These are phyloP conservation scores for Choreutis nemorana DNA, from an alignment of 2,888 invertebrate species.

Conservation along the genomic window DNA sequence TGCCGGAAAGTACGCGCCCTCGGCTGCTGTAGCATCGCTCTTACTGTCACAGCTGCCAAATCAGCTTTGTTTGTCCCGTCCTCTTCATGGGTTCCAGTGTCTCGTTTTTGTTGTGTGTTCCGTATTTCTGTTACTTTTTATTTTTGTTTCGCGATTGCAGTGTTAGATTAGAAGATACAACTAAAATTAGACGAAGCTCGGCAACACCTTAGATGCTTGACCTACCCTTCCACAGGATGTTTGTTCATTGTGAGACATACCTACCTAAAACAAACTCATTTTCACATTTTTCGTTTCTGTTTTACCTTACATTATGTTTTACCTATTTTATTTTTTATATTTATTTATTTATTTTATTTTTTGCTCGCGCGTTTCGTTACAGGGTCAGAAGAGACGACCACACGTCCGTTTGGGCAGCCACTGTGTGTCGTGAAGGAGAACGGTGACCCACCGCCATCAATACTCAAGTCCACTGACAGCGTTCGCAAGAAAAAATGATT, in stretches of 20 bases:
- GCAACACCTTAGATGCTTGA: conserved; percentile 51
- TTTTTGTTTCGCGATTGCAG: conserved; percentile 47
- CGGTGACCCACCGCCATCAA: conserved; percentile 60
- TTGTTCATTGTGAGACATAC: conserved; percentile 24
- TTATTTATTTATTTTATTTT: conserved; percentile 42
- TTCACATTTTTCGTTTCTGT: conserved; percentile 18
- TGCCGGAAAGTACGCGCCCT: conserved; percentile 82
- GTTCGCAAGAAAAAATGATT: conserved; percentile 61
- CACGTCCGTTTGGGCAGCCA: conserved; percentile 82
- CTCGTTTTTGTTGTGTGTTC: conserved; percentile 51
- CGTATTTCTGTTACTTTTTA: conserved; percentile 32
- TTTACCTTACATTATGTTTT: conserved; percentile 15
- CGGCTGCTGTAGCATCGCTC: conserved; percentile 50
- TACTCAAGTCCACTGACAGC: conserved; percentile 60
- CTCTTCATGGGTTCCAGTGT: conserved; percentile 44
- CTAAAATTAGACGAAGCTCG: conserved; percentile 49
- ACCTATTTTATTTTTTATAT: conserved; percentile 16
- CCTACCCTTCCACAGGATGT: conserved; percentile 37
- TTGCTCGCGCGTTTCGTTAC: conserved; percentile 45
- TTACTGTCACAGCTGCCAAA: conserved; percentile 37
- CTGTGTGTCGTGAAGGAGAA: conserved; percentile 72
- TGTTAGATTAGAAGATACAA: conserved; percentile 53
- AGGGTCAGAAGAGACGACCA: conserved; percentile 66
- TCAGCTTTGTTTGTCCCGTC: conserved; percentile 56
- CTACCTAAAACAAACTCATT: conserved; percentile 10